A percentile compares a stretch with the other conserved stretches of the same genome.
Conservation (phyloP, 1,140 invertebrate species). For the Pseudoatta argentina region DNA sequence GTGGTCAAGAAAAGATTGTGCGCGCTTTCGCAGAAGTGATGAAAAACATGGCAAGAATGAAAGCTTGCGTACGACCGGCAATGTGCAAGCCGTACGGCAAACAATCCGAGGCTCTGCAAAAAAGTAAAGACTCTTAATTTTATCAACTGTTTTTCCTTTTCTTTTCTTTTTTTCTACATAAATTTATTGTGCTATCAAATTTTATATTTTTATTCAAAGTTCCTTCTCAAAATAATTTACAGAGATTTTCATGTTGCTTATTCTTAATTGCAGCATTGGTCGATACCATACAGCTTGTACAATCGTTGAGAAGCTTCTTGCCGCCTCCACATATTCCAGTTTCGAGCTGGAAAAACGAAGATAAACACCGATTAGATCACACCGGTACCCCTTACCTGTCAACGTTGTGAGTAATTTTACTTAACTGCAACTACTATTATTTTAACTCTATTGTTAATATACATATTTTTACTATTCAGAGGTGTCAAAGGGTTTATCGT, state of each 20-base stretch:
- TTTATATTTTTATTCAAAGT: neutral
- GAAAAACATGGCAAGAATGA: constrained; percentile 94
- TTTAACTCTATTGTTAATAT: constrained; percentile 8
- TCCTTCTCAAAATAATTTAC: constrained; percentile 1
- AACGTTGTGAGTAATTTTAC: constrained; percentile 79
- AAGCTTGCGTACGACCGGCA: constrained; percentile 92
- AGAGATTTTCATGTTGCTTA: constrained; percentile 47
- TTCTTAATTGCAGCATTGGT: constrained; percentile 89
- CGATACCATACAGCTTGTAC: constrained; percentile 94
- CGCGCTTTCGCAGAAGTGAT: constrained; percentile 93
- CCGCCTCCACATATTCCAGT: constrained; percentile 95
- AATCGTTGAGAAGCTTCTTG: constrained; percentile 92
- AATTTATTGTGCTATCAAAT: neutral
- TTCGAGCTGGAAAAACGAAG: constrained; percentile 95
- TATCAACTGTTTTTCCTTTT: constrained; percentile 8
- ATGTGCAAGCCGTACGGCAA: constrained; percentile 96
- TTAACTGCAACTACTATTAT: neutral
- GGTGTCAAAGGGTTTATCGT: too few species aligned
- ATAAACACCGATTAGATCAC: constrained; percentile 90
- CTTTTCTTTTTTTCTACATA: neutral
- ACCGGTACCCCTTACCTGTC: constrained; percentile 81
- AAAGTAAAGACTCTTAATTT: constrained; percentile 88
- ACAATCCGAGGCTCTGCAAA: constrained; percentile 94
- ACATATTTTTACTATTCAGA: too few species aligned
- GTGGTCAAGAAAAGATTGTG: constrained; percentile 93